Evolutionary conservation across 1,140 invertebrate species (phyloP), one percentile per base, ranked within the genome.

Genomic region (Argopecten irradians): DNA sequence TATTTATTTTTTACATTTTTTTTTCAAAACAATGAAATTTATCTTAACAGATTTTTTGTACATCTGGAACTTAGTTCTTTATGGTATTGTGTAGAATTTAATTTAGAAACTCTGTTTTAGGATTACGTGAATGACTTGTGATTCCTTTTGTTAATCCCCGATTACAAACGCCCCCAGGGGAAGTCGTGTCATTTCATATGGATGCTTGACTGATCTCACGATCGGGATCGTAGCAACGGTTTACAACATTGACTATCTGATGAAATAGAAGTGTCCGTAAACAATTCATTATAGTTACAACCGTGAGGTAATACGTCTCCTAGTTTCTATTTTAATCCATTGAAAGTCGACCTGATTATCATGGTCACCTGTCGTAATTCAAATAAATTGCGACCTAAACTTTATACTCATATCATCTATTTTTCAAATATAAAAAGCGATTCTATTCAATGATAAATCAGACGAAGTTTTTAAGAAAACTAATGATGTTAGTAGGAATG

Each of bases 321-420:
- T 16, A n/a, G 55, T 71, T 71, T 71, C 55, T 71, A 71, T 71
- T 71, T 71, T 71, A 71, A 71, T 71, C 55, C 55, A n/a, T 71
- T 28, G 22, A 71, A 71, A 71, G 22, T 28, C 55, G 28, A 71
- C n/a, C 22, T 71, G 1, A 71, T 28, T 7, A 71, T 71, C 55
- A 71, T 71, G 22, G n/a, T 71, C 28, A 71, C n/a, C 7, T n/a
- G 13, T n/a, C 28, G 28, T 46, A 1, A 19, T 46, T 11, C 13
- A 46, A 39, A 13, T 5, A 13, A 39, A 39, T 39, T 39, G 36
- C 36, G 36, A 39, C 13, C 13, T 39, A 39, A 39, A 5, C 13
- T 39, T 5, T 8, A 39, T 39, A 39, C 5, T 39, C 5, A 5
- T 39, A 39, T 39, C 13, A n/a, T n/a, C n/a, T n/a, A n/a, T n/a